Evolutionary conservation across 2,888 invertebrate species (phyloP), one percentile per base, ranked within the genome.

Genomic region (Scrobipalpa atriplicella): DNA sequence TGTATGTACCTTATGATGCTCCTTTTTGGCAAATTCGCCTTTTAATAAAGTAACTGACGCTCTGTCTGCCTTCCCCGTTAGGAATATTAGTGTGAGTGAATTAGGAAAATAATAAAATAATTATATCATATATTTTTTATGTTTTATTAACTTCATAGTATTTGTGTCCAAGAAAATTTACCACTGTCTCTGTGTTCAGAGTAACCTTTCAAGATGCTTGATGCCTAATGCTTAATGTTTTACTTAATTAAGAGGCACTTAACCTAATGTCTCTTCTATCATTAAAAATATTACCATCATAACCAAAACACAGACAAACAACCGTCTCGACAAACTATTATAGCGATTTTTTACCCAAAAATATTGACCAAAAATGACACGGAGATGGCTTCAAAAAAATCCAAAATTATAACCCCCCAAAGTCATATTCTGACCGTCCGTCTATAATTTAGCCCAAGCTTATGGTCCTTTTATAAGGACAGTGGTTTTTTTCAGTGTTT

Each of bases 401-500:
- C 66, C 71, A 65, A 78, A 78, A 78, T 79, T 79, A 76, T 71
- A 74, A 70, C 74, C 71, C 71, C 72, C 71, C 68, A 70, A 68
- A 75, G 64, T 72, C 70, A 74, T 72, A 78, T 75, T 79, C 80
- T 78, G 81, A 77, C 68, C 69, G 65, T 66, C 72, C 70, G 72
- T 72, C 73, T 89, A 87, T 89, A 89, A 89, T 89, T 89, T 89
- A 73, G 79, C 76, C 81, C 84, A 41, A 61, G 39, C 21, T 54
- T 89, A 88, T 87, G 73, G 79, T 75, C 81, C 85, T 87, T 88
- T 85, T 80, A 79, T 69, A 76, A 77, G 76, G 80, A 78, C 80
- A 76, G 71, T 16, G 29, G 72, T 72, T 81, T 81, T 82, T 80
- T 82, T 78, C n/a, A n/a, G n/a, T 82, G 2, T 13, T 18, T 74